Conservation (phyloP, 2,797 vertebrate genomes). For the Urocyon cinereoargenteus region DNA sequence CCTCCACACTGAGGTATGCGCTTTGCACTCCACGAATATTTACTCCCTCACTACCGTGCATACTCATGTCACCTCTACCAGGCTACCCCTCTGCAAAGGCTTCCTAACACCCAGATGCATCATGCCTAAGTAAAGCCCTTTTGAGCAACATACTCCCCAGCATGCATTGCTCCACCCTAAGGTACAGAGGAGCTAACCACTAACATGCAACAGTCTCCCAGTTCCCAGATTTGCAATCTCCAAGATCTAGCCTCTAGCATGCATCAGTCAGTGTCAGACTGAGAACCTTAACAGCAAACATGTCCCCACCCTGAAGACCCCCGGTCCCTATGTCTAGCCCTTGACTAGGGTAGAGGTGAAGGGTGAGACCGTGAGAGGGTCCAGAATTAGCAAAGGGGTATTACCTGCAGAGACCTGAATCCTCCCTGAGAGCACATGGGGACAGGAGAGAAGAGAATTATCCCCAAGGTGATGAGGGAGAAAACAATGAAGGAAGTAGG, state of each 20-base stretch:
- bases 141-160: constrained; percentile 62
- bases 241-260: constrained; percentile 70
- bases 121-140: constrained; percentile 49
- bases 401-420: constrained; percentile 99
- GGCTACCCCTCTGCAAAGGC: not conserved
- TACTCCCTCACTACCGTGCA: constrained; percentile 57
- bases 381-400: constrained; percentile 81
- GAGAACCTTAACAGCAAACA: constrained; percentile 11
- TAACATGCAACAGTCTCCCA: constrained; percentile 73
- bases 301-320: constrained; percentile 51
- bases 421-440: constrained; percentile 95
- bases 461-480: constrained; percentile 78
- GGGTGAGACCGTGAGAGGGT: constrained; percentile 35
- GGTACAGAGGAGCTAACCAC: not conserved
- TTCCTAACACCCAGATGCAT: constrained; percentile 57
- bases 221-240: not conserved
- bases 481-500: constrained; percentile 16
- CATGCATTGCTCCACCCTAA: constrained; percentile 77
- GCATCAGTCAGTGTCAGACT: constrained; percentile 53
- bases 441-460: constrained; percentile 90
- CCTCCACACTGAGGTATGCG: not conserved
- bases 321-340: constrained; percentile 22
- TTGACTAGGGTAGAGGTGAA: not conserved
- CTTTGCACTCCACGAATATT: not conserved
- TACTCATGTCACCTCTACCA: constrained; percentile 18